Percentiles rank a stretch among this genome's conserved stretches.
These are phyloP conservation scores for Cercopithecus petaurista DNA, from an alignment of 2,797 vertebrate species.

Conservation along the genomic window DNA sequence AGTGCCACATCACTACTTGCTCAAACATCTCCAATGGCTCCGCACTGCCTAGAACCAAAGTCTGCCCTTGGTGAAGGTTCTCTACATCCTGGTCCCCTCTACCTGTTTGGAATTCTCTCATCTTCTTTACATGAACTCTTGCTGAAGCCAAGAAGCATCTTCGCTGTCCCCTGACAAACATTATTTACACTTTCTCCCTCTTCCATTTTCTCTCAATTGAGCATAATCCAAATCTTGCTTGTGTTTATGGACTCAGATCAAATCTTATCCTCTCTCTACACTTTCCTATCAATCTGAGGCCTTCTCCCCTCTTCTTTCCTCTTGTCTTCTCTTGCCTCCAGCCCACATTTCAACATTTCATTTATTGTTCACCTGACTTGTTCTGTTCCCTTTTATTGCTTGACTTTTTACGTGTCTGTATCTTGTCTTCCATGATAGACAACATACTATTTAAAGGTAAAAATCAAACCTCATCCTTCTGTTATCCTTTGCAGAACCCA, in stretches of 20 bases:
- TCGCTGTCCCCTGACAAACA: not conserved
- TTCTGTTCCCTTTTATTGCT: not conserved
- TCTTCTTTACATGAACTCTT: not conserved
- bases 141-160: not conserved
- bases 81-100: not conserved
- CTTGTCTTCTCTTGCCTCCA: not conserved
- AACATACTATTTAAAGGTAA: not conserved
- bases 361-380: not conserved
- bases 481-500: not conserved
- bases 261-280: not conserved
- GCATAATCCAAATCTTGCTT: not conserved
- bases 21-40: not conserved
- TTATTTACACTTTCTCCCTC: not conserved
- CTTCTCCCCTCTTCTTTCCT: not conserved
- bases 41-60: not conserved
- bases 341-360: not conserved
- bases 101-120: not conserved
- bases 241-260: not conserved
- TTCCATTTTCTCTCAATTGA: not conserved
- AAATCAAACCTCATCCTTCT: not conserved
- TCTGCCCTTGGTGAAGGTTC: not conserved
- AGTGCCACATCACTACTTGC: too few relatives aligned
- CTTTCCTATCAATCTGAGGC: not conserved
- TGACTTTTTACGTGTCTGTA: not conserved
- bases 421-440: not conserved